A percentile compares a stretch with the other conserved stretches of the same genome.
Conservation (phyloP, 2,113 vertebrate species). For the Daphoenositta chrysoptera region DNA sequence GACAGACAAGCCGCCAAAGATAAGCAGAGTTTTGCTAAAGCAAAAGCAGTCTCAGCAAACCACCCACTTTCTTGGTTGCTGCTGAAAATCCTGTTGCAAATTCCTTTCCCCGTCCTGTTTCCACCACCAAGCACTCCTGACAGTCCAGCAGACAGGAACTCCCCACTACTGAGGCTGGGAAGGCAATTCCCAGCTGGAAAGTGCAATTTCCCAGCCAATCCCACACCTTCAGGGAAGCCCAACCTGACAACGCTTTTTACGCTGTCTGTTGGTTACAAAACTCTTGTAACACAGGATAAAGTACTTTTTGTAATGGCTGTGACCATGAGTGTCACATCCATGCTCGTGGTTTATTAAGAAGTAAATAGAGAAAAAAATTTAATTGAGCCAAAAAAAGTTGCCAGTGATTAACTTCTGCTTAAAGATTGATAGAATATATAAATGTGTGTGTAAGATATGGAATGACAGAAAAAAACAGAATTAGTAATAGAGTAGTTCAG, state of each 20-base stretch:
- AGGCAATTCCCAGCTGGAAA: too few relatives aligned
- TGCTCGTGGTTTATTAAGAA: not conserved
- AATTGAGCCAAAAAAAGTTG: not conserved
- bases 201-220: not conserved
- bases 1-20: not conserved
- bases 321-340: not conserved
- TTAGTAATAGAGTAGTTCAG: not conserved
- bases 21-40: not conserved
- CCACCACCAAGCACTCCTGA: not conserved
- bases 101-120: not conserved
- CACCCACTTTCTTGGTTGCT: not conserved
- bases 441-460: not conserved
- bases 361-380: not conserved
- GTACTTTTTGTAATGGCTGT: not conserved
- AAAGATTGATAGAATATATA: not conserved
- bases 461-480: not conserved
- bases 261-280: not conserved
- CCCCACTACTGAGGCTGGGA: not conserved
- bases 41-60: not conserved
- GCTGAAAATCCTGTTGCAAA: not conserved
- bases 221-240: not conserved
- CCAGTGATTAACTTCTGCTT: not conserved
- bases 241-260: not conserved
- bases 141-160: not conserved
- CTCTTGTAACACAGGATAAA: not conserved